Evolutionary conservation across 2,113 vertebrate species (phyloP).

Genomic region (Regulus satrapa): DNA sequence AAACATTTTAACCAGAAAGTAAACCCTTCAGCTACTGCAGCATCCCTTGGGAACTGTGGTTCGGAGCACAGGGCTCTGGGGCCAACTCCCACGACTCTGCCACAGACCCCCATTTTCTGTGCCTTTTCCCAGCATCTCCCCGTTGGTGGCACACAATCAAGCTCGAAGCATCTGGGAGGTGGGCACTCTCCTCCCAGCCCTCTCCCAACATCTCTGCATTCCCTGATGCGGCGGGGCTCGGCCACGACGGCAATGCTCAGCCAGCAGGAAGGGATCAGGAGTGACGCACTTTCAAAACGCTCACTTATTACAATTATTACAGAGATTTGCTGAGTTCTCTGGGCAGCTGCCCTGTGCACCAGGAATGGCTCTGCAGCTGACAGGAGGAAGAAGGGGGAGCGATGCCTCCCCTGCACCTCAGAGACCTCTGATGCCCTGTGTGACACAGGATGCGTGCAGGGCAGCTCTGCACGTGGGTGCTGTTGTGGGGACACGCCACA

Average conservation of each 20-base stretch:
- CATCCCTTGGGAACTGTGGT: not conserved
- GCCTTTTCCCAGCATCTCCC: not conserved
- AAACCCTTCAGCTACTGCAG: not conserved
- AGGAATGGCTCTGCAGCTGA: not conserved
- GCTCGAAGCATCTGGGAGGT: not conserved
- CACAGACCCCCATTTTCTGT: not conserved
- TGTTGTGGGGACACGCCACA: not conserved
- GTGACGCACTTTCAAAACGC: not conserved
- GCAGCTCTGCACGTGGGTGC: not conserved
- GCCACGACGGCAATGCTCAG: not conserved
- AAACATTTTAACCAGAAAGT: not conserved
- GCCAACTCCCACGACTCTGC: not conserved
- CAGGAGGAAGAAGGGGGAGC: not conserved
- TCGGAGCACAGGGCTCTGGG: not conserved
- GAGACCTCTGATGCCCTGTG: not conserved
- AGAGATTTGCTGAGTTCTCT: not conserved
- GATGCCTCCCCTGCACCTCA: not conserved
- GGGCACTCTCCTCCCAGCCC: not conserved
- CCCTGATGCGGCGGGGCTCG: not conserved
- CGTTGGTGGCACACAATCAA: accelerated
- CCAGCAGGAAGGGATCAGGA: not conserved
- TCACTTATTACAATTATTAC: not conserved
- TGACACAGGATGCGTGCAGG: not conserved
- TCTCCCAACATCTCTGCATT: not conserved
- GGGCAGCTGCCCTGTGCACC: not conserved